A percentile compares a stretch with the other conserved stretches of the same genome.
Evolutionary conservation across 2,797 vertebrate species (phyloP).

Genomic region (Eutrigla gurnardus): DNA sequence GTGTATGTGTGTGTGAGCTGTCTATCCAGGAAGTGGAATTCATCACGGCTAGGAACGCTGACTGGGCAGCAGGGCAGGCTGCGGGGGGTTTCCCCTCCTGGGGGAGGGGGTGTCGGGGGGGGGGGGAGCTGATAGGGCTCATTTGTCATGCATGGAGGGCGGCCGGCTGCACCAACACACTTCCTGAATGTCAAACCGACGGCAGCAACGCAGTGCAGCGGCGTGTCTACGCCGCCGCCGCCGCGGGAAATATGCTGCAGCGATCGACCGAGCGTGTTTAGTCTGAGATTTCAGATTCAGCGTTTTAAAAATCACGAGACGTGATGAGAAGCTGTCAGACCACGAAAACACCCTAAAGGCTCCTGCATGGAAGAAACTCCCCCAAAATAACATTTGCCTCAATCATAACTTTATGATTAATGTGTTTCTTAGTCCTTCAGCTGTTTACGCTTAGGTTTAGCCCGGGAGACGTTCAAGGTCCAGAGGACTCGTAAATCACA

Average conservation of each 20-base stretch:
- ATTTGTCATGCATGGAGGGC: slow-evolving; percentile 50
- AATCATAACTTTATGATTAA: neutral
- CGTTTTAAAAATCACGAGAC: neutral
- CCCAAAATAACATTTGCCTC: too few relatives aligned
- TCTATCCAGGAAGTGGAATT: slow-evolving; percentile 37
- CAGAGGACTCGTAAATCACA: neutral
- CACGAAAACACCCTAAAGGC: too few relatives aligned
- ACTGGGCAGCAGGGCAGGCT: slow-evolving; percentile 41
- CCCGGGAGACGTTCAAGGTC: neutral
- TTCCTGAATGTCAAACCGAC: slow-evolving; percentile 22
- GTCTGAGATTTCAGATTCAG: neutral
- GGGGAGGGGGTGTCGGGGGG: slow-evolving; percentile 1
- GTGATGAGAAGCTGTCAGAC: neutral
- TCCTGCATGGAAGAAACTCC: too few relatives aligned
- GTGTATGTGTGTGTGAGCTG: slow-evolving; percentile 17
- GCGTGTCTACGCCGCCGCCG: neutral
- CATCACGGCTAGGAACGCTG: slow-evolving; percentile 51
- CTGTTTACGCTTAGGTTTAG: neutral
- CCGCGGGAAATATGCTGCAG: neutral
- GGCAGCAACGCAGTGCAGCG: neutral
- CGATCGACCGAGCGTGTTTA: neutral
- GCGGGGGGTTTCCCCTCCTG: slow-evolving; percentile 49
- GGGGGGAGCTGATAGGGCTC: slow-evolving; percentile 31
- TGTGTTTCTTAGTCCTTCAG: too few relatives aligned
- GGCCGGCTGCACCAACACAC: neutral